phyloP scores from a whole-genome alignment of 2,113 vertebrate species.

The Hemicordylus capensis region DNA sequence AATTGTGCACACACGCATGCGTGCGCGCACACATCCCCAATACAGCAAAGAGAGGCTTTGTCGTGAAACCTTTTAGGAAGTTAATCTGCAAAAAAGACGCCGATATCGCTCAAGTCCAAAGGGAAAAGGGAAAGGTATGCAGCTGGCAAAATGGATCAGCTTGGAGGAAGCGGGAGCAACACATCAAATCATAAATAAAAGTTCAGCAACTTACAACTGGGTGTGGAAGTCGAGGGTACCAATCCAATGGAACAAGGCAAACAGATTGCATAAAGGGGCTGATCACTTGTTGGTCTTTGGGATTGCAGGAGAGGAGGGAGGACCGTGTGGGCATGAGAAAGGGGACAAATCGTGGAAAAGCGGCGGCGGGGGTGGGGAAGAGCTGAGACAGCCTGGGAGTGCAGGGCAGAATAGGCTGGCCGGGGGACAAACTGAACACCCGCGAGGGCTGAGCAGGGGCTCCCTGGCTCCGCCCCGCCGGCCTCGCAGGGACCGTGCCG shows the following conservation, averaged over 20 bases:
- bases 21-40: fast-evolving
- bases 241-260: background rate
- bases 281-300: background rate
- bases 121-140: background rate
- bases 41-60: too few relatives aligned
- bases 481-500: background rate
- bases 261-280: background rate
- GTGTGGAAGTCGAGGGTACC: background rate
- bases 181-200: background rate
- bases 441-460: background rate
- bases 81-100: background rate
- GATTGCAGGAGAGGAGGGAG: background rate
- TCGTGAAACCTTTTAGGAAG: background rate
- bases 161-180: background rate
- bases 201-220: background rate
- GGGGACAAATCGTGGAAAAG: background rate
- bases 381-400: background rate
- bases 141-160: background rate
- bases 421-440: background rate
- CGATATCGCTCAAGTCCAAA: background rate
- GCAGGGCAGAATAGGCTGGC: background rate
- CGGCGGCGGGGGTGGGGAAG: too few relatives aligned
- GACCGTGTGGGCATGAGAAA: background rate
- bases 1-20: background rate
- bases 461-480: background rate